A percentile compares a stretch with the other conserved stretches of the same genome.
Evolutionary conservation across 2,888 invertebrate genomes (phyloP).

Genomic region (Stenchaetothrips biformis): DNA sequence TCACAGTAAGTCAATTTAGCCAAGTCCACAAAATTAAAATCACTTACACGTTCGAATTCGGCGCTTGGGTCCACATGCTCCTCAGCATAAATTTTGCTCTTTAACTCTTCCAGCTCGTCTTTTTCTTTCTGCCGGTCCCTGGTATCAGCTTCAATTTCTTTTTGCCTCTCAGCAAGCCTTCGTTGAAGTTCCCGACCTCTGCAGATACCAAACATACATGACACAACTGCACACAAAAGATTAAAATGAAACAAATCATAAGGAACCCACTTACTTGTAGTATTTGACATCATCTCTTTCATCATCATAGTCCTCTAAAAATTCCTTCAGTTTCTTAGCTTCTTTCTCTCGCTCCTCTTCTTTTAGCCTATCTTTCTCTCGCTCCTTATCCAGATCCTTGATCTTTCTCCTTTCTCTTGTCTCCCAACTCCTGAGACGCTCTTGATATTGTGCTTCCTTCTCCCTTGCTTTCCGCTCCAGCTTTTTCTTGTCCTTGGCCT

Average conservation of each 20-base stretch:
- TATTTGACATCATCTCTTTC: slow-evolving; percentile 95
- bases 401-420: slow-evolving; percentile 80
- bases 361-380: slow-evolving; percentile 75
- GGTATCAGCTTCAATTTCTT: slow-evolving; percentile 88
- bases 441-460: slow-evolving; percentile 85
- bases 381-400: slow-evolving; percentile 85
- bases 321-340: slow-evolving; percentile 91
- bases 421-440: slow-evolving; percentile 70
- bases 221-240: not conserved
- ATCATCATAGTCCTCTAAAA: slow-evolving; percentile 98
- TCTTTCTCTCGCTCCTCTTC: slow-evolving; percentile 86
- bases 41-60: slow-evolving; percentile 60
- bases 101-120: slow-evolving; percentile 80
- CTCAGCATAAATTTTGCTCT: slow-evolving; percentile 64
- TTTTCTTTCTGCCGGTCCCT: slow-evolving; percentile 85
- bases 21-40: slow-evolving; percentile 16
- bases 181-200: slow-evolving; percentile 83
- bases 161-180: slow-evolving; percentile 84
- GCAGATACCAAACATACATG: slow-evolving; percentile 31
- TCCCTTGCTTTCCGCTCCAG: slow-evolving; percentile 86
- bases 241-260: not conserved
- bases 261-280: slow-evolving; percentile 64
- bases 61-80: slow-evolving; percentile 60
- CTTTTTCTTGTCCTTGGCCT: slow-evolving; percentile 83
- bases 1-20: slow-evolving; percentile 28